Percentiles rank a stretch among this genome's conserved stretches.
These are phyloP conservation scores for Melanotaenia maccullochi DNA, from an alignment of 2,797 vertebrate genomes.

Conservation along the genomic window DNA sequence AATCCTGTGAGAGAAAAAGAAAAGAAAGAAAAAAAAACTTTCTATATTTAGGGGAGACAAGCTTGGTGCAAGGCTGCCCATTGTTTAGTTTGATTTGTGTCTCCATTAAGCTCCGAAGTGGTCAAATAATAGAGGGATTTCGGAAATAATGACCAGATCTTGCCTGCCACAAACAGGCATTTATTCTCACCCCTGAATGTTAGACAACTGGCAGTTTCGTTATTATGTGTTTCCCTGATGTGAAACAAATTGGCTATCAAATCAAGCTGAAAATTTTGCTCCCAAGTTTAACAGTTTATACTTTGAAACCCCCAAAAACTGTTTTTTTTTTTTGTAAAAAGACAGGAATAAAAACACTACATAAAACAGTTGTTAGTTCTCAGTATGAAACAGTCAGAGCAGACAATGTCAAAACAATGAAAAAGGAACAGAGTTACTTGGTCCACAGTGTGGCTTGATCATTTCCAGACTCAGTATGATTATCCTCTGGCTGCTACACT, in stretches of 20 bases:
- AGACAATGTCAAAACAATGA: conserved; percentile 6
- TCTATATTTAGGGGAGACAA: conserved; percentile 20
- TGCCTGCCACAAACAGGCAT: conserved; percentile 22
- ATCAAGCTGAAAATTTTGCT: conserved; percentile 22
- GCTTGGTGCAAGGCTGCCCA: conserved; percentile 17
- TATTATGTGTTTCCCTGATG: conserved; percentile 35
- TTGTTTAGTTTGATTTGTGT: conserved; percentile 42
- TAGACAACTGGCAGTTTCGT: conserved; percentile 40
- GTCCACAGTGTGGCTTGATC: neutral
- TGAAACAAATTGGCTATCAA: conserved; percentile 25
- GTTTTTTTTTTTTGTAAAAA: neutral
- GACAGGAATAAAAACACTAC: neutral
- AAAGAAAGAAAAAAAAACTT: neutral
- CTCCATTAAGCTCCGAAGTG: conserved; percentile 39
- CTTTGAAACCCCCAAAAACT: neutral
- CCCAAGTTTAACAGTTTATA: conserved; percentile 10
- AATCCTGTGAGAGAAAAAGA: conserved; percentile 6
- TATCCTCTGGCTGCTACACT: neutral
- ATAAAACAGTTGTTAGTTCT: conserved; percentile 18
- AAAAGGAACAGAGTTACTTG: neutral
- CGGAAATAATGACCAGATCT: conserved; percentile 56
- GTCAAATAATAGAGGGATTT: conserved; percentile 51
- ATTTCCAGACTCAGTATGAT: neutral
- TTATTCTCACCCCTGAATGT: conserved; percentile 48
- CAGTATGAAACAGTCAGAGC: conserved; percentile 30